Percentiles rank a stretch among this genome's conserved stretches.
Evolutionary conservation across 2,113 vertebrate genomes (phyloP).

Genomic region (Pipra filicauda): DNA sequence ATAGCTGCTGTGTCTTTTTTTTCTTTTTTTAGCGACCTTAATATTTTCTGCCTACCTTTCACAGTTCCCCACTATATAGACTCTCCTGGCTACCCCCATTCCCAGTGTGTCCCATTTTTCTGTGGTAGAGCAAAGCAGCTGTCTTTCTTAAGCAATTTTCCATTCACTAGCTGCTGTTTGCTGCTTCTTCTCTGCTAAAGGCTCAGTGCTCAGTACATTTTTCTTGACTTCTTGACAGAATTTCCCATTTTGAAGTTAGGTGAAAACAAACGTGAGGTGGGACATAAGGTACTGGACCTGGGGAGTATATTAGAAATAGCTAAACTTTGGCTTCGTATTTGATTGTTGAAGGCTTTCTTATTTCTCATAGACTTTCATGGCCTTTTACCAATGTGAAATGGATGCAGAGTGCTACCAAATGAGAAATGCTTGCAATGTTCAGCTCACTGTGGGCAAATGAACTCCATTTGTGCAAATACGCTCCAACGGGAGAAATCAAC

Average conservation of each 20-base stretch:
- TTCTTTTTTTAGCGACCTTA: not conserved
- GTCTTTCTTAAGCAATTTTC: not conserved
- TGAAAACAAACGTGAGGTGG: not conserved
- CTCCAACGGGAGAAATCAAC: slow-evolving; percentile 14
- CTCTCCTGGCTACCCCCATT: not conserved
- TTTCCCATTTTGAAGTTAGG: not conserved
- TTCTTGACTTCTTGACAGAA: not conserved
- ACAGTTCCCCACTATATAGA: not conserved
- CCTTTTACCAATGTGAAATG: not conserved
- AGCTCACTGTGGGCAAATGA: not conserved
- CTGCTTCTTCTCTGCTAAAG: not conserved
- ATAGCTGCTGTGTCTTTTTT: not conserved
- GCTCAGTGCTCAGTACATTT: not conserved
- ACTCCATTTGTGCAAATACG: not conserved
- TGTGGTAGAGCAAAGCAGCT: not conserved
- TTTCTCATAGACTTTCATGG: not conserved
- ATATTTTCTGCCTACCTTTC: not conserved
- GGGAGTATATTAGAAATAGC: not conserved
- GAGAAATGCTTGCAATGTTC: not conserved
- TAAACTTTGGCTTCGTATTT: not conserved
- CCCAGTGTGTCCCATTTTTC: not conserved
- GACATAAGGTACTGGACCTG: not conserved
- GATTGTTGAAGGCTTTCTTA: not conserved
- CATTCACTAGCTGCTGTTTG: not conserved
- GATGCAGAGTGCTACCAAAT: not conserved